These are phyloP conservation scores for Cheracebus regulus DNA, from an alignment of 2,797 vertebrate species.

Conservation along the genomic window DNA sequence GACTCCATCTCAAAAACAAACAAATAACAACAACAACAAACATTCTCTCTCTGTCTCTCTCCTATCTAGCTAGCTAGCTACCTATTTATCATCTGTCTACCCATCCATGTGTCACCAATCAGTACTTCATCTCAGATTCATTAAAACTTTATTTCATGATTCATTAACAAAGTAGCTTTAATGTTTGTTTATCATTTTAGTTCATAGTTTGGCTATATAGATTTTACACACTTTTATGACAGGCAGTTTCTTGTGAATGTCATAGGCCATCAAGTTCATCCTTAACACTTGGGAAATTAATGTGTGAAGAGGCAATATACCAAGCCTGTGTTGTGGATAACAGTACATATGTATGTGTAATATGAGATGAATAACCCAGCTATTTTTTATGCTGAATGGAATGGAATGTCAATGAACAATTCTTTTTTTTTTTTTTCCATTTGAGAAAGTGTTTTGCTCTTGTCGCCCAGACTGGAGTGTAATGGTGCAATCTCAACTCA, in stretches of 20 bases:
- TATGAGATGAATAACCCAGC: background rate
- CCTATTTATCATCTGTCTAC: background rate
- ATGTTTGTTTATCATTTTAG: background rate
- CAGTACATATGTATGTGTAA: accelerated
- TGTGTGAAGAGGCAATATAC: background rate
- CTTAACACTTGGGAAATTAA: background rate
- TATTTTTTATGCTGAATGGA: background rate
- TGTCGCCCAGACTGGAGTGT: background rate
- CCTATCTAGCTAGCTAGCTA: too few species aligned
- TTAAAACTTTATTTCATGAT: background rate
- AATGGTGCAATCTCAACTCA: background rate
- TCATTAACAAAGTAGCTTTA: background rate
- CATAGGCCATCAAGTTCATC: background rate
- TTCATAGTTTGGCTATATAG: background rate
- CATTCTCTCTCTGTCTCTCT: background rate
- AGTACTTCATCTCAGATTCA: background rate
- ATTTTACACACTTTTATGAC: background rate
- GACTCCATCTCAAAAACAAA: too few species aligned
- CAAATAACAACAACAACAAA: too few species aligned
- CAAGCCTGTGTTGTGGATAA: background rate
- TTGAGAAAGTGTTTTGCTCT: background rate
- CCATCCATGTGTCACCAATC: background rate
- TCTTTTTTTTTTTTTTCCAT: background rate
- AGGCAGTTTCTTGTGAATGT: background rate
- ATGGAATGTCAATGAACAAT: background rate